A percentile compares a stretch with the other conserved stretches of the same genome.
Conservation (phyloP, 1,140 invertebrate species). For the Eriocheir sinensis region DNA sequence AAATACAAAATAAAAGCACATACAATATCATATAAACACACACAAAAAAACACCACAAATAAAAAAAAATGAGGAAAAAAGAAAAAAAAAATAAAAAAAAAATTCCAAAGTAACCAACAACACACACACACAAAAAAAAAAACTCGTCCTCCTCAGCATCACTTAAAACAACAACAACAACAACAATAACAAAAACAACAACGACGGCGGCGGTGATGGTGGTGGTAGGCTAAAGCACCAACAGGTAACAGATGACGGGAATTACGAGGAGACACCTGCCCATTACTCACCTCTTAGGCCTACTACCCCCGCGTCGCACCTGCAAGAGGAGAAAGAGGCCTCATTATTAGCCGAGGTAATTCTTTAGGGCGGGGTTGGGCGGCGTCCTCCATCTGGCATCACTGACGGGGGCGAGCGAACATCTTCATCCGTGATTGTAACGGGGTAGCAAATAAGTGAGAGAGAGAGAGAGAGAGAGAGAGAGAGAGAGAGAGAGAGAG, state of each 20-base stretch:
- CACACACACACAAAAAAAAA: no score
- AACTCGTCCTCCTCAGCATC: not conserved
- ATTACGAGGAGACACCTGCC: constrained; percentile 2
- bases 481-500: no score
- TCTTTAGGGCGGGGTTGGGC: not conserved
- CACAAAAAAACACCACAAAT: no score
- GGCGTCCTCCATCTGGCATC: not conserved
- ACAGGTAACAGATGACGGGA: not conserved
- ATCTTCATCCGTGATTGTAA: not conserved
- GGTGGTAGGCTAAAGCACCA: no score
- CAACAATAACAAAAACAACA: no score
- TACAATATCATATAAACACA: no score
- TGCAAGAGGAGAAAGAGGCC: constrained; percentile 8
- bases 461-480: no score
- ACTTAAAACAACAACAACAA: no score
- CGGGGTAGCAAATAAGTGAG: no score
- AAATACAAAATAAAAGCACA: no score
- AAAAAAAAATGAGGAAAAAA: no score
- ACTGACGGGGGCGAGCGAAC: not conserved
- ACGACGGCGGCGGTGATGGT: not conserved
- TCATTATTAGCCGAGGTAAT: not conserved
- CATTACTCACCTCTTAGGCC: not conserved
- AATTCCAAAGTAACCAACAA: no score
- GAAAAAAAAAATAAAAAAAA: not conserved
- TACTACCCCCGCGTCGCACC: not conserved